Conservation (phyloP, 1,140 invertebrate species). For the Nixonia krombeini region DNA sequence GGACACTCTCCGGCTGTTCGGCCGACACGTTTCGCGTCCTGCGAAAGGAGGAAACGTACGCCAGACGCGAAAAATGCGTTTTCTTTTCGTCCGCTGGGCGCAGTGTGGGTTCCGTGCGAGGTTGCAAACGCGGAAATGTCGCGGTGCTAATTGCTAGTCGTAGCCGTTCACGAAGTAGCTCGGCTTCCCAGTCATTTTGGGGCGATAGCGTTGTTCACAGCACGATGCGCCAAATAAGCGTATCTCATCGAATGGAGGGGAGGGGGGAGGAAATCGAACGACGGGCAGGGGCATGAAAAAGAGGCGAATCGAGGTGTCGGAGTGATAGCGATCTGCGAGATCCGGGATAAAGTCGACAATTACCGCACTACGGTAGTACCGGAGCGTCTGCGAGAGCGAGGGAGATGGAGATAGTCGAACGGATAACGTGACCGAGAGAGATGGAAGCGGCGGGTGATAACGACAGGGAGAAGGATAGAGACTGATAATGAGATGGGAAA, state of each 20-base stretch:
- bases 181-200: background rate
- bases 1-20: too few species aligned
- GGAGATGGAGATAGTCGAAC: too few species aligned
- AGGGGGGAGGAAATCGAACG: background rate
- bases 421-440: too few species aligned
- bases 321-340: constrained; percentile 16
- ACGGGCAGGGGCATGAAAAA: background rate
- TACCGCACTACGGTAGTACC: constrained; percentile 7
- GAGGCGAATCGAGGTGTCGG: constrained; percentile 12
- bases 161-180: background rate
- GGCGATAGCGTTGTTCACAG: background rate
- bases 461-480: too few species aligned
- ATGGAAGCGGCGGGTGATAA: too few species aligned
- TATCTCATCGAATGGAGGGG: background rate
- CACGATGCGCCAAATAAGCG: background rate
- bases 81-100: too few species aligned
- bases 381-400: too few species aligned
- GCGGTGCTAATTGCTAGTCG: background rate
- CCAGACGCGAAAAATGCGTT: background rate
- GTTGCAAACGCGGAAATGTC: background rate
- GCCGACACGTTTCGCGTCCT: constrained; percentile 22
- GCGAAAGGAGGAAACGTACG: constrained; percentile 1
- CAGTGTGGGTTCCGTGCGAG: too few species aligned
- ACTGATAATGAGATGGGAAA: too few species aligned
- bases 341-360: constrained; percentile 25